Conservation (phyloP, 2,797 vertebrate genomes). For the Percopsis omiscomaycus region DNA sequence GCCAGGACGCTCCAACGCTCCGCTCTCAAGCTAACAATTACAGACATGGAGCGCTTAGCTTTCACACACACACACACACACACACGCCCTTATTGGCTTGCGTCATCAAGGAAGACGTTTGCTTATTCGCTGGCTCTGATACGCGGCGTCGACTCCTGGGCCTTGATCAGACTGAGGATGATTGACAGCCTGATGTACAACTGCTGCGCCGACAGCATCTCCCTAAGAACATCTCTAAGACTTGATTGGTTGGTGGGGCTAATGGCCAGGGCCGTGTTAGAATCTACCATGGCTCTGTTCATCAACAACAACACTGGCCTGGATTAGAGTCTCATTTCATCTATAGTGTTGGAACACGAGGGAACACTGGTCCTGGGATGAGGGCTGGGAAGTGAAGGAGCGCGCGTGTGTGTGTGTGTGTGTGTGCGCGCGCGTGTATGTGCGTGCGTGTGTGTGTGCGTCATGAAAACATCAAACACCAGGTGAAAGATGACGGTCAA, state of each 20-base stretch:
- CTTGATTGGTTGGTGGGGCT: slow-evolving; percentile 35
- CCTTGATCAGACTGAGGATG: slow-evolving; percentile 40
- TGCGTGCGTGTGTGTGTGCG: slow-evolving; percentile 5
- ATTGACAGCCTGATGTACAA: slow-evolving; percentile 37
- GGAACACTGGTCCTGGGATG: slow-evolving; percentile 27
- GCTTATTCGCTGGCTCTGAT: slow-evolving; percentile 33
- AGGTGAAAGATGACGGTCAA: slow-evolving; percentile 4
- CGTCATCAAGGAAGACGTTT: slow-evolving; percentile 36
- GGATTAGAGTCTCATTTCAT: not conserved
- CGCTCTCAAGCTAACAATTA: slow-evolving; percentile 60
- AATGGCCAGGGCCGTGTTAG: slow-evolving; percentile 18
- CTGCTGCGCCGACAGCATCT: slow-evolving; percentile 47
- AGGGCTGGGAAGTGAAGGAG: slow-evolving; percentile 26
- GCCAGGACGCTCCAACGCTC: slow-evolving; percentile 27
- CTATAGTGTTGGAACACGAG: not conserved
- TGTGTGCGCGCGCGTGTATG: slow-evolving; percentile 10
- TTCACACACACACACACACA: slow-evolving; percentile 43
- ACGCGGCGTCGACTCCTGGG: slow-evolving; percentile 18
- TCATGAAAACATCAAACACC: slow-evolving; percentile 19
- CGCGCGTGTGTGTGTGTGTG: not conserved
- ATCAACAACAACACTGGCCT: not conserved
- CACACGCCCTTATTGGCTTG: slow-evolving; percentile 28
- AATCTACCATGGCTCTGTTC: not conserved
- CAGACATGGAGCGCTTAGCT: slow-evolving; percentile 52
- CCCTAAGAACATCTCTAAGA: slow-evolving; percentile 43